Conservation (phyloP, 2,113 vertebrate genomes). For the Dendrocopos noguchii region DNA sequence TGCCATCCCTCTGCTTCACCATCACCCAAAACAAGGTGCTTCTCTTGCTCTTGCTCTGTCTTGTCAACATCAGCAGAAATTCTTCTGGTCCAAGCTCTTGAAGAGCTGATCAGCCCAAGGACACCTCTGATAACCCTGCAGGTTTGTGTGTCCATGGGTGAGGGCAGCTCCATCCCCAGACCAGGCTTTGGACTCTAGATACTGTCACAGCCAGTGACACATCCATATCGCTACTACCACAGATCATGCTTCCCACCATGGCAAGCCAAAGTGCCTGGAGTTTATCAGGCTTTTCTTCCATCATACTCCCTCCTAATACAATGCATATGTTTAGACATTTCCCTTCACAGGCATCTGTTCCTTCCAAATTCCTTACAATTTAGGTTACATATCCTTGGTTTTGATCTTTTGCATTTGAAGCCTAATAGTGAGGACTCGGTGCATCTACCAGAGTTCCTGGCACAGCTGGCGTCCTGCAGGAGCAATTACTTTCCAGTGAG, state of each 20-base stretch:
- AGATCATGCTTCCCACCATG: rapidly evolving
- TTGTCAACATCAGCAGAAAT: rapidly evolving
- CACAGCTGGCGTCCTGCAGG: conserved; percentile 21
- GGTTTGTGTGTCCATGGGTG: background rate
- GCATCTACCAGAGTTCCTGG: conserved; percentile 55
- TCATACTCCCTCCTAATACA: background rate
- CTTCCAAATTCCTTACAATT: conserved; percentile 21
- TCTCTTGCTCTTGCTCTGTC: background rate
- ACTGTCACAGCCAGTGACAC: background rate
- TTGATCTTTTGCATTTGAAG: conserved; percentile 24
- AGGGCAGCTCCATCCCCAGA: background rate
- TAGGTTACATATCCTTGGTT: background rate
- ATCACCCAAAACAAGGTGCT: background rate
- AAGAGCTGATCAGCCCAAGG: background rate
- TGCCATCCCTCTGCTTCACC: rapidly evolving
- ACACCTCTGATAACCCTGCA: background rate
- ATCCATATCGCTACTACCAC: background rate
- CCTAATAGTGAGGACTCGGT: background rate
- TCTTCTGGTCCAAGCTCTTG: background rate
- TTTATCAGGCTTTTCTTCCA: background rate
- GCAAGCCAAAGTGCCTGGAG: background rate
- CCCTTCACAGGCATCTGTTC: background rate
- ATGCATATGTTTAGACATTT: background rate
- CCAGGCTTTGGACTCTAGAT: rapidly evolving
- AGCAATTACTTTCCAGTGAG: conserved; percentile 56